Evolutionary conservation across 1,140 invertebrate species (phyloP).

Genomic region (Calliopsis andreniformis): DNA sequence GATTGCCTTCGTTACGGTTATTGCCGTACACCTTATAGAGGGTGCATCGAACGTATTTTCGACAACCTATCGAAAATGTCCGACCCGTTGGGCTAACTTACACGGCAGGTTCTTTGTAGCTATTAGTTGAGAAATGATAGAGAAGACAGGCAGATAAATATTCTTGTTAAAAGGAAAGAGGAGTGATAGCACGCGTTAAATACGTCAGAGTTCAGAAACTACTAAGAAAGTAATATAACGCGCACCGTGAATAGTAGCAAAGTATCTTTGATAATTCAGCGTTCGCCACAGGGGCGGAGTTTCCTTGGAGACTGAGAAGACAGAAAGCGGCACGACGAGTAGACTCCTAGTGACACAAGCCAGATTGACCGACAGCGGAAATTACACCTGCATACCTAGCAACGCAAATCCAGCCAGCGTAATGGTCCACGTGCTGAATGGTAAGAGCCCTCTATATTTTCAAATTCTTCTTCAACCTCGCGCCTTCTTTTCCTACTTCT

Average conservation of each 20-base stretch:
- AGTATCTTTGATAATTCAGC: slow-evolving; percentile 79
- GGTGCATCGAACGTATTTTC: slow-evolving; percentile 5
- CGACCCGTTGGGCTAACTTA: not conserved
- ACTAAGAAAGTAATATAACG: slow-evolving; percentile 40
- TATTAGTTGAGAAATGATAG: not conserved
- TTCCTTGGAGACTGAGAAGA: slow-evolving; percentile 95
- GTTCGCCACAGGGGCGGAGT: slow-evolving; percentile 86
- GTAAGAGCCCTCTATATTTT: slow-evolving; percentile 82
- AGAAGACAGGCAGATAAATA: not conserved
- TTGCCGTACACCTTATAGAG: not conserved
- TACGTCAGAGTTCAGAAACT: slow-evolving; percentile 32
- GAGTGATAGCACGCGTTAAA: not conserved
- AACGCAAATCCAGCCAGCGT: slow-evolving; percentile 93
- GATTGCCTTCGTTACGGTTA: slow-evolving; percentile 34
- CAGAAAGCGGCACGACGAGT: slow-evolving; percentile 92
- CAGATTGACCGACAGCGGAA: slow-evolving; percentile 91
- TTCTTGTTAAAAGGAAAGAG: not conserved
- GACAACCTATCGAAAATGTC: not conserved
- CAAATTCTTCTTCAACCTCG: slow-evolving; percentile 1
- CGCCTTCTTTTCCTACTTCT: not conserved
- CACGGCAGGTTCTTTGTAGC: not conserved
- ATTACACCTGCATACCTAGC: slow-evolving; percentile 93
- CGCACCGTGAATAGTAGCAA: slow-evolving; percentile 59
- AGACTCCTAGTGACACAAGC: slow-evolving; percentile 94
- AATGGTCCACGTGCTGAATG: slow-evolving; percentile 94